Conservation (phyloP, 2,113 vertebrate species). For the Natator depressus region DNA sequence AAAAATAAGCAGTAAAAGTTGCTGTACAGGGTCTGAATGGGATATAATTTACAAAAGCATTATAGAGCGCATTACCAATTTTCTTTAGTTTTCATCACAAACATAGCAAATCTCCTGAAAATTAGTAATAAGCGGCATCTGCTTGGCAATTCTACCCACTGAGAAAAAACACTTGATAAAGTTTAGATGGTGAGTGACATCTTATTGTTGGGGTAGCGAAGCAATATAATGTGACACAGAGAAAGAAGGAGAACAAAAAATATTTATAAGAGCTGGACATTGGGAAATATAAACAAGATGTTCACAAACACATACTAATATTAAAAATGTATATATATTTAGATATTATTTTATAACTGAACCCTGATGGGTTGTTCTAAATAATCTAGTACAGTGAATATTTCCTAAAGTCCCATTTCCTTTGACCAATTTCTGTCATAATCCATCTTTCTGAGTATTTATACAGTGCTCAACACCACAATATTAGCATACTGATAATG, state of each 20-base stretch:
- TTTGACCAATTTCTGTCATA: background rate
- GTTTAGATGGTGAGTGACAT: background rate
- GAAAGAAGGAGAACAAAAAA: background rate
- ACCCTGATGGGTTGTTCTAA: background rate
- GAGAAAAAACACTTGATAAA: background rate
- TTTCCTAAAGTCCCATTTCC: background rate
- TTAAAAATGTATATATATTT: background rate
- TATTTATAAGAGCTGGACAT: background rate
- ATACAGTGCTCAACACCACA: accelerated
- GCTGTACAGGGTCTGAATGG: background rate
- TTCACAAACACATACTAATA: background rate
- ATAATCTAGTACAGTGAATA: background rate
- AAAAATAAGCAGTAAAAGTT: background rate
- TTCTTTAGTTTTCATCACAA: background rate
- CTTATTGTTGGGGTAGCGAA: background rate
- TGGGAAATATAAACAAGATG: background rate
- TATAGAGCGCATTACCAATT: background rate
- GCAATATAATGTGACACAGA: accelerated
- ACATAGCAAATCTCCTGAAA: background rate
- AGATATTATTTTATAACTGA: background rate
- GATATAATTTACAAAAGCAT: background rate
- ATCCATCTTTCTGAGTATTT: background rate
- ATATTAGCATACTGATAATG: accelerated
- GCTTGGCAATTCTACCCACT: background rate
- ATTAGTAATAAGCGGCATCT: background rate